Evolutionary conservation across 2,797 vertebrate genomes (phyloP).

Genomic region (Esox masquinongy): DNA sequence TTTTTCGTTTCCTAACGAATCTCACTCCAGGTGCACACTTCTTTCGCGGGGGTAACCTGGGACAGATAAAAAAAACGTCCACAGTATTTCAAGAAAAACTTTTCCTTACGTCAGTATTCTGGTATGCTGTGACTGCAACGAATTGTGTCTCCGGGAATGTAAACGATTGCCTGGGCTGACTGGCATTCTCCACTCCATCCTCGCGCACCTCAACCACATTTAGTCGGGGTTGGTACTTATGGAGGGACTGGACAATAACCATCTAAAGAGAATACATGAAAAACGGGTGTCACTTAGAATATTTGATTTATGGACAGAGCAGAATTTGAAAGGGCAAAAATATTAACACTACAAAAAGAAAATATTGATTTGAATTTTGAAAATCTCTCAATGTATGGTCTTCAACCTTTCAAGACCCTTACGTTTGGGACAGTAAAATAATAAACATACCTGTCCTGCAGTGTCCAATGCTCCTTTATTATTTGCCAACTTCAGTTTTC

Average conservation of each 20-base stretch:
- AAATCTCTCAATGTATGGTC: neutral
- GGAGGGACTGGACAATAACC: constrained; percentile 83
- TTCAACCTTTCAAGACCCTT: neutral
- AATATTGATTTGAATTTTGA: neutral
- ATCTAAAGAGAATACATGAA: constrained; percentile 68
- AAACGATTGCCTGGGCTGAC: constrained; percentile 81
- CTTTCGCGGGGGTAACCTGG: no score
- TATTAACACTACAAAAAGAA: no score
- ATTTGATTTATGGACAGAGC: neutral
- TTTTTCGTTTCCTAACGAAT: no score
- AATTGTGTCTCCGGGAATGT: constrained; percentile 85
- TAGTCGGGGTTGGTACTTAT: constrained; percentile 83
- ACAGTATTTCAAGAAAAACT: neutral
- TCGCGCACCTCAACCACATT: constrained; percentile 85
- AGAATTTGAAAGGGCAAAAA: neutral
- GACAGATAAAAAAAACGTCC: no score
- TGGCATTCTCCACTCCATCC: constrained; percentile 81
- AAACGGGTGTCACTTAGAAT: neutral
- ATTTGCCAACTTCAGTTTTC: constrained; percentile 85
- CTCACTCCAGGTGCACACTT: no score
- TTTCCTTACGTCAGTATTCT: constrained; percentile 82
- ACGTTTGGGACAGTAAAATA: neutral
- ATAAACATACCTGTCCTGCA: constrained; percentile 77
- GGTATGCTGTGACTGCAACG: constrained; percentile 84
- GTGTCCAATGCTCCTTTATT: constrained; percentile 86